phyloP scores from a whole-genome alignment of 2,888 invertebrate species.

The Athalia circularis region DNA sequence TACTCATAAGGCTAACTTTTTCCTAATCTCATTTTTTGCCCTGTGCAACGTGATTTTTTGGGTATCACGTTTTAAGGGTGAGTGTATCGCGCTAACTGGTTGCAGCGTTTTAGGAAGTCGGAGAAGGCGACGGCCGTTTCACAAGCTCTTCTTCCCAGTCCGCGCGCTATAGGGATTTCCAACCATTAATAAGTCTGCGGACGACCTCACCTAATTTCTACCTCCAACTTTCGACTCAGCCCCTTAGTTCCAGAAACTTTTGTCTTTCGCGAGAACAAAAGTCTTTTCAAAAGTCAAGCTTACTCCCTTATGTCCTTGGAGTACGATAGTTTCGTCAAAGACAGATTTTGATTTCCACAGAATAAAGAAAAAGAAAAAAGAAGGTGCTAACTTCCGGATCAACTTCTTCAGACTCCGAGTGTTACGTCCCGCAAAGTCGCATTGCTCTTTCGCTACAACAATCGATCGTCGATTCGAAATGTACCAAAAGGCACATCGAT shows the following conservation, averaged over 20 bases:
- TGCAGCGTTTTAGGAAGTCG: constrained; percentile 2
- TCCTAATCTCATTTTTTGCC: constrained; percentile 3
- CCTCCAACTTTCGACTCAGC: constrained; percentile 9
- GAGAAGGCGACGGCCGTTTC: background rate
- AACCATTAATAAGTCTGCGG: constrained; percentile 39
- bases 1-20: background rate
- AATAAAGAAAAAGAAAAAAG: background rate
- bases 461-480: no score
- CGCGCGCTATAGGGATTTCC: background rate
- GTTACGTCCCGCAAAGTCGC: no score
- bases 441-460: no score
- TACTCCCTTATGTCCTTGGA: background rate
- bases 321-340: constrained; percentile 28
- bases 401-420: background rate
- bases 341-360: constrained; percentile 23
- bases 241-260: constrained; percentile 22
- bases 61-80: background rate
- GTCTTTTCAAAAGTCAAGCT: constrained; percentile 22
- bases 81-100: background rate
- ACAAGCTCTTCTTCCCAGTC: constrained; percentile 1
- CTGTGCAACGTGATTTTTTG: constrained; percentile 15
- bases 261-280: constrained; percentile 21
- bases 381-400: background rate
- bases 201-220: constrained; percentile 38
- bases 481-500: no score